phyloP scores from a whole-genome alignment of 2,888 invertebrate genomes.

The Cheiracanthium punctorium region DNA sequence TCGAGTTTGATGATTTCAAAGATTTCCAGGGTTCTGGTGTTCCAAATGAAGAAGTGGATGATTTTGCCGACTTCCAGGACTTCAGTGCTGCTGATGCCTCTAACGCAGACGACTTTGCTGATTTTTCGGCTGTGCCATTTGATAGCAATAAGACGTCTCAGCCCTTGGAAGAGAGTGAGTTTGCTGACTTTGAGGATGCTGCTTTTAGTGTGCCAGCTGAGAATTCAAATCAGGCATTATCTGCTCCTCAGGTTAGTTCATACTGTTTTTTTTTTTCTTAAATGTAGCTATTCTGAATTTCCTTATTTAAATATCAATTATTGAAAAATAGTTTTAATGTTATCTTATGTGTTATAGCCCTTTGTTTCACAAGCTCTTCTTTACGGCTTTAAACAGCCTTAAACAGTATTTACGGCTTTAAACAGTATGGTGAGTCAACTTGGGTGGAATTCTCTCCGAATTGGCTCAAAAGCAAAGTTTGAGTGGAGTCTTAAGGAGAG shows the following conservation, averaged over 20 bases:
- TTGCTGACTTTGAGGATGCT: slow-evolving; percentile 63
- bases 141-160: not conserved
- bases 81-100: slow-evolving; percentile 13
- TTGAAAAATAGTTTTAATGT: too few species aligned
- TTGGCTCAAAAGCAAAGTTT: too few species aligned
- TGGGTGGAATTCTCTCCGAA: too few species aligned
- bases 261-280: not conserved
- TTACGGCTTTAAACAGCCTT: too few species aligned
- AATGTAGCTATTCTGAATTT: not conserved
- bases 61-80: slow-evolving; percentile 60
- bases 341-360: too few species aligned
- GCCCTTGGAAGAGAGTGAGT: slow-evolving; percentile 29
- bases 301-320: too few species aligned
- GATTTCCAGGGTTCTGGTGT: slow-evolving; percentile 1
- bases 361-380: too few species aligned
- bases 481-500: too few species aligned
- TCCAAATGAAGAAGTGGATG: slow-evolving; percentile 30
- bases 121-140: slow-evolving; percentile 36
- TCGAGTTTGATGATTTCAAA: slow-evolving; percentile 61
- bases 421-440: too few species aligned
- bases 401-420: too few species aligned
- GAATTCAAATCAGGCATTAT: not conserved
- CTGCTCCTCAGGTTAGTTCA: not conserved
- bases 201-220: slow-evolving; percentile 8
- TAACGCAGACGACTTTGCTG: slow-evolving; percentile 33